Evolutionary conservation across 1,140 invertebrate genomes (phyloP).

Genomic region (Wasmannia auropunctata): DNA sequence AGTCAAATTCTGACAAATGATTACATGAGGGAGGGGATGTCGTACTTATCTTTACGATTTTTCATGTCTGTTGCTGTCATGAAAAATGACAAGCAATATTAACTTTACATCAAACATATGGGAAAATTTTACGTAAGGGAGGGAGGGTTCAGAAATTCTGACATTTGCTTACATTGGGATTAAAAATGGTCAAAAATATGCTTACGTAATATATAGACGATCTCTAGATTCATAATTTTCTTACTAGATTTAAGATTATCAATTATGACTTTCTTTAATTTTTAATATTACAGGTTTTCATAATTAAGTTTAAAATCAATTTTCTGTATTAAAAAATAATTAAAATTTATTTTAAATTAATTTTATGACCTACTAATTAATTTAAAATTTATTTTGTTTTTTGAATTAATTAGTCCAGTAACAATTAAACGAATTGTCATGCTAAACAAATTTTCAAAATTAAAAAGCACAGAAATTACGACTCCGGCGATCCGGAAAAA

Average conservation of each 20-base stretch:
- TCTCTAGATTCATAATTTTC: neutral
- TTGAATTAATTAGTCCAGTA: neutral
- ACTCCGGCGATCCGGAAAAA: slow-evolving; percentile 28
- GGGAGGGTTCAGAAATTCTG: too few species aligned
- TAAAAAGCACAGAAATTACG: slow-evolving; percentile 36
- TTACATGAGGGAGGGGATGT: too few species aligned
- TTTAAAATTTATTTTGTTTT: neutral
- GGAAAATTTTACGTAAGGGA: too few species aligned
- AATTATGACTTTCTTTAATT: neutral
- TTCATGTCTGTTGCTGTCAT: too few species aligned
- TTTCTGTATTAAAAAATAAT: neutral
- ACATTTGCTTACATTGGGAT: too few species aligned
- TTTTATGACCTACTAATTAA: neutral
- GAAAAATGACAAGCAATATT: too few species aligned
- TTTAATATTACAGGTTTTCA: neutral
- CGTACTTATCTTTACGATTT: too few species aligned
- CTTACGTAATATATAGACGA: too few species aligned
- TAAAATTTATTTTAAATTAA: neutral
- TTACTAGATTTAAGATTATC: neutral
- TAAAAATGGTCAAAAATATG: too few species aligned
- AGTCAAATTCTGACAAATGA: too few species aligned
- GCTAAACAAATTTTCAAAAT: slow-evolving; percentile 34
- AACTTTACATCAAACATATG: too few species aligned
- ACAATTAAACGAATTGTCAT: neutral
- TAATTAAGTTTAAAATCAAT: neutral